Evolutionary conservation across 2,113 vertebrate genomes (phyloP), one percentile per base, ranked within the genome.

Genomic region (Ochotona curzoniae): DNA sequence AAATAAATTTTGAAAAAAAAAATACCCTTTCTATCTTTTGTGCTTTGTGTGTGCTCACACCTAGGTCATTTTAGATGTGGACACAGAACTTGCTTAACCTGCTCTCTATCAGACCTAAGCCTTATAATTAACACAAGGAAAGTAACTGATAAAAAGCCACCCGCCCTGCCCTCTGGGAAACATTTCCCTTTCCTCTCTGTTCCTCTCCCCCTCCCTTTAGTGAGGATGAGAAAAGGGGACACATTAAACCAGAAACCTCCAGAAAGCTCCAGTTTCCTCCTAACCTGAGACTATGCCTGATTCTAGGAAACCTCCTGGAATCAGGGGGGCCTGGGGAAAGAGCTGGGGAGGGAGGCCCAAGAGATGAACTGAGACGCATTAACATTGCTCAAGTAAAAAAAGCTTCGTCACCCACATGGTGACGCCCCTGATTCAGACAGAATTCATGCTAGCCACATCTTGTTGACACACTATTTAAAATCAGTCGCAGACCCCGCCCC

Each of bases 381-480:
- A 51, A 91, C 84, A 23, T 79, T 67, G 67, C 12, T 21, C 20
- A 83, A 94, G 81, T 73, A 90, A 76, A 84, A 51, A 35, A 79
- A 82, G 57, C n/a, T 54, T 83, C 61, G 61, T 87, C 66, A 83
- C 66, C 28, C 74, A 78, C 61, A 95, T 60, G 23, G 67, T 93
- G 32, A 87, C 32, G 51, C 63, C 81, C 87, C 73, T 63, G 61
- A 86, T 49, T 83, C 57, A 80, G 60, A 69, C 82, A 89, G 87
- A 63, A 83, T 51, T 63, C 67, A 78, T 85, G 81, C 63, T 78
- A 63, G n/a, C 44, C 38, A 44, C 28, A 44, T 84, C 44, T 94
- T 26, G 71, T 88, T 93, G 83, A 25, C 47, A 75, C 51, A 60
- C 32, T 66, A 60, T 84, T 89, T 92, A 93, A 75, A 73, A 61